phyloP scores from a whole-genome alignment of 2,113 vertebrate species.

The Crotalus tigris region DNA sequence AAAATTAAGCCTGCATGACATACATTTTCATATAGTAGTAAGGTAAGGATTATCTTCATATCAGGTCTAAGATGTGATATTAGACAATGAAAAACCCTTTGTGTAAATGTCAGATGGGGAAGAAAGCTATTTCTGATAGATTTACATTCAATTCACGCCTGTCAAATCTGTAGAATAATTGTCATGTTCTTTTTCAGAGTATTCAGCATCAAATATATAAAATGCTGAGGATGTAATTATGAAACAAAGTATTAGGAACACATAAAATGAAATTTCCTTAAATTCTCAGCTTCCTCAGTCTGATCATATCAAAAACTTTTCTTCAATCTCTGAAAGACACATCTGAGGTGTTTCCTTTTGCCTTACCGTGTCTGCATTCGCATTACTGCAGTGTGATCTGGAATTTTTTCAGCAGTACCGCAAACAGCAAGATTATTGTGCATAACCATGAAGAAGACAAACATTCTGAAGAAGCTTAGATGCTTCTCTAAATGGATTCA shows the following conservation, averaged over 20 bases:
- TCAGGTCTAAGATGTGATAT: not conserved
- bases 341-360: constrained; percentile 29
- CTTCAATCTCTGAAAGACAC: constrained; percentile 1
- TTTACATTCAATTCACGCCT: not conserved
- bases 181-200: not conserved
- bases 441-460: constrained; percentile 59
- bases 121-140: not conserved
- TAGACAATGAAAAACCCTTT: not conserved
- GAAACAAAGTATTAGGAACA: not conserved
- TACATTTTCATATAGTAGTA: not conserved
- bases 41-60: not conserved
- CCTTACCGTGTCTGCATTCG: not conserved
- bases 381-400: constrained; percentile 40
- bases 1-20: not conserved
- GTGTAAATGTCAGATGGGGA: not conserved
- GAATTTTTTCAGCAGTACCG: constrained; percentile 35
- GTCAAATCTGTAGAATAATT: not conserved
- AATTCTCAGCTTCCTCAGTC: constrained; percentile 17
- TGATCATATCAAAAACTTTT: constrained; percentile 35
- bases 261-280: not conserved
- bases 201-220: not conserved
- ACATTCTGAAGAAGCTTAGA: constrained; percentile 68
- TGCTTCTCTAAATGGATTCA: constrained; percentile 62
- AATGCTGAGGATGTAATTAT: not conserved
- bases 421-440: constrained; percentile 25